Evolutionary conservation across 2,797 vertebrate species (phyloP), one percentile per base, ranked within the genome.

Genomic region (Ctenosaura bakeri): DNA sequence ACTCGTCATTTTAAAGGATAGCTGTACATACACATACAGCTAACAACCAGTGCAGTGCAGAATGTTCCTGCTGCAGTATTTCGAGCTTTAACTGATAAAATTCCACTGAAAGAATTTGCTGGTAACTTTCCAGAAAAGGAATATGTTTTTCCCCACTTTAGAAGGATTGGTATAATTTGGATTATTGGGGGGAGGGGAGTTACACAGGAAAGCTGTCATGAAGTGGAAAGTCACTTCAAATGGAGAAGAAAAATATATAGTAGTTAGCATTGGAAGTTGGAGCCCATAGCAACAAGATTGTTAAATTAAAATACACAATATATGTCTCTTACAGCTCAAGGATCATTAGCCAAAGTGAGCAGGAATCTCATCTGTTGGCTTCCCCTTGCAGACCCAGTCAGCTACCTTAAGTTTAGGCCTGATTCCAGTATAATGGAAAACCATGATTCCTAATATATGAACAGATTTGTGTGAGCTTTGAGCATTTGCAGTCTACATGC

Each of bases 181-280:
- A 46, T 88, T 42, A 52, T 83, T 0, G n/a, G 52, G 46, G 3
- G 42, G 26, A 3, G 9, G 62, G 14, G 35, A 29, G 20, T 20
- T 80, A 26, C 46, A 32, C 38, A 50, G 46, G 12, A 71, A 38
- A 69, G 26, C 12, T 52, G 18, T 26, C 46, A 2, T 24, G 71
- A 77, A 54, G 89, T 76, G 24, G 77, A 87, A 83, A n/a, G 24
- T 42, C 79, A 56, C 16, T 59, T 64, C 59, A 77, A 66, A 38
- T n/a, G 18, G 62, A 62, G 35, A 22, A 10, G 12, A 13, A 12
- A 29, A 46, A 24, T 1, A 64, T 14, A 29, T 10, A 2, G 50
- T 24, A 35, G n/a, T 38, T 76, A 73, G 26, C 12, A 18, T 22
- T 26, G 5, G 32, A 74, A 56, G 16, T 8, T 18, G 8, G 54